Conservation (phyloP, 2,113 vertebrate species). For the Albula glossodonta region DNA sequence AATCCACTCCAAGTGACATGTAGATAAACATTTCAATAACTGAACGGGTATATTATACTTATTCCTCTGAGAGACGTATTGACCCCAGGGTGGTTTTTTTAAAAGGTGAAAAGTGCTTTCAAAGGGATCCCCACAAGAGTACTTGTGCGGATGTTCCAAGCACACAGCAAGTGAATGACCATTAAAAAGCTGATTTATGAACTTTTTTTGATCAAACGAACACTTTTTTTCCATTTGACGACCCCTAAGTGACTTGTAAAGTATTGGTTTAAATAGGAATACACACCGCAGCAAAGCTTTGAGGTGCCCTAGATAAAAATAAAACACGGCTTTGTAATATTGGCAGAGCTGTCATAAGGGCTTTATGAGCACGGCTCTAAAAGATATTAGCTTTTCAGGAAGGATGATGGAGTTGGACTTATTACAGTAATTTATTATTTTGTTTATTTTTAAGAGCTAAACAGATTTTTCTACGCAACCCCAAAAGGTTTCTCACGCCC, state of each 20-base stretch:
- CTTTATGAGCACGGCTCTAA: slow-evolving; percentile 8
- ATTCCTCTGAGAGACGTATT: not conserved
- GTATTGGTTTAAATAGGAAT: not conserved
- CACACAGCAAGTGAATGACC: too few relatives aligned
- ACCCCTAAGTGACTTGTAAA: not conserved
- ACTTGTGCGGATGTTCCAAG: too few relatives aligned
- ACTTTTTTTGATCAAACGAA: too few relatives aligned
- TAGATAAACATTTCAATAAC: too few relatives aligned
- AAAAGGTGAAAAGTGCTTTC: too few relatives aligned
- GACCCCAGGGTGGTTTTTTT: too few relatives aligned
- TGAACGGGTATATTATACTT: not conserved
- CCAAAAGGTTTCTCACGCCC: not conserved
- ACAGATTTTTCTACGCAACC: not conserved
- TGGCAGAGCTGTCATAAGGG: not conserved
- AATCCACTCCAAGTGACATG: too few relatives aligned
- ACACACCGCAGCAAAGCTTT: not conserved
- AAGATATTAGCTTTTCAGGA: not conserved
- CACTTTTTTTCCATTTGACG: not conserved
- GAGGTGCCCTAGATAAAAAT: slow-evolving; percentile 1
- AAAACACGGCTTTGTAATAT: not conserved
- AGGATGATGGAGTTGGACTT: not conserved
- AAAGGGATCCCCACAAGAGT: too few relatives aligned
- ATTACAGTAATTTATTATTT: not conserved
- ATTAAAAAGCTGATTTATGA: too few relatives aligned
- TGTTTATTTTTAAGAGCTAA: not conserved